Percentiles rank a stretch among this genome's conserved stretches.
phyloP scores from a whole-genome alignment of 1,140 invertebrate genomes.

The Drosophila athabasca region DNA sequence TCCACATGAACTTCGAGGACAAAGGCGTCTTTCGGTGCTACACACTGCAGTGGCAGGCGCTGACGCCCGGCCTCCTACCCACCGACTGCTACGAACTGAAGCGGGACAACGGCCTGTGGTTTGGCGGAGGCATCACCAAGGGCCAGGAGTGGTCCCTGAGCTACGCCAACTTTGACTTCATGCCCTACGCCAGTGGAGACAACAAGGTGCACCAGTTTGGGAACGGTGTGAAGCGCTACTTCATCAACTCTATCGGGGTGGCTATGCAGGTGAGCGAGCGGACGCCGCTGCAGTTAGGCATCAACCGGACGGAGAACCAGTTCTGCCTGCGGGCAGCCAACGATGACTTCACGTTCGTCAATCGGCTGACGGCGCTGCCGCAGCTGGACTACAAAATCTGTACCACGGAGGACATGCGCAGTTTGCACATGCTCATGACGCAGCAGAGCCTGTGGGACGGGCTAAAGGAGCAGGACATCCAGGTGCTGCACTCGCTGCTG shows the following conservation, averaged over 20 bases:
- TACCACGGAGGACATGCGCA: conserved; percentile 90
- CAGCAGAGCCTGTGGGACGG: conserved; percentile 92
- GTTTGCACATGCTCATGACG: conserved; percentile 88
- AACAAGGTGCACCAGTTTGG: conserved; percentile 91
- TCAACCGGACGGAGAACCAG: conserved; percentile 87
- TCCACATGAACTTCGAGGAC: conserved; percentile 88
- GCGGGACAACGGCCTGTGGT: conserved; percentile 89
- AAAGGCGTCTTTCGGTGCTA: conserved; percentile 89
- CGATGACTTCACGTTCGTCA: conserved; percentile 91
- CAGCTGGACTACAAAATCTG: conserved; percentile 94
- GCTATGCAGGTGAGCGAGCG: conserved; percentile 90
- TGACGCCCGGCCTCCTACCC: conserved; percentile 86
- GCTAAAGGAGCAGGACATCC: conserved; percentile 89
- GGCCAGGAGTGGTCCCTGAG: conserved; percentile 92
- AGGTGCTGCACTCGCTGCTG: conserved; percentile 89
- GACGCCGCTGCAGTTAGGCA: conserved; percentile 91
- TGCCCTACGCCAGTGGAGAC: conserved; percentile 92
- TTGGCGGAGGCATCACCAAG: conserved; percentile 91
- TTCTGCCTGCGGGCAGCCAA: conserved; percentile 90
- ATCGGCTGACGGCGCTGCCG: conserved; percentile 86
- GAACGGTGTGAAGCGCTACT: conserved; percentile 91
- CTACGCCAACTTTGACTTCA: conserved; percentile 88
- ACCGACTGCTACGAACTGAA: conserved; percentile 93
- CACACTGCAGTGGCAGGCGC: conserved; percentile 91
- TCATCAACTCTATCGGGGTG: conserved; percentile 93